A percentile compares a stretch with the other conserved stretches of the same genome.
Conservation (phyloP, 2,797 vertebrate genomes). For the Calcarius lapponicus region DNA sequence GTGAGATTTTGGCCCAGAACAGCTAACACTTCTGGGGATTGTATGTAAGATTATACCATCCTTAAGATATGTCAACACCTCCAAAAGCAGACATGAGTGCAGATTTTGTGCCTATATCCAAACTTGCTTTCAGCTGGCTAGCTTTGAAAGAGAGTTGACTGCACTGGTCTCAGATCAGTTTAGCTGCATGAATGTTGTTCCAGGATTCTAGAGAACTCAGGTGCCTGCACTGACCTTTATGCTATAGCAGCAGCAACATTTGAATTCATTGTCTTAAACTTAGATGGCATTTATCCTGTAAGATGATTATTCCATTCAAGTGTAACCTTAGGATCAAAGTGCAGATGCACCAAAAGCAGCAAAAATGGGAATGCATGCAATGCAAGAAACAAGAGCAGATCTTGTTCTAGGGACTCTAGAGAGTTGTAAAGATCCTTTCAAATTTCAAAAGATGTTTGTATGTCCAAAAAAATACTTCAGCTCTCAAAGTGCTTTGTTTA, state of each 20-base stretch:
- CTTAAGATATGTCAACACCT: background rate
- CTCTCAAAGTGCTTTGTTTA: background rate
- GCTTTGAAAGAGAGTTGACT: background rate
- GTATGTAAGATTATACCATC: background rate
- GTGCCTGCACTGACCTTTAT: background rate
- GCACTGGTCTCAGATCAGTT: background rate
- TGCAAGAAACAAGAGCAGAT: background rate
- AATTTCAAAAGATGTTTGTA: background rate
- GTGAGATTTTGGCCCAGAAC: background rate
- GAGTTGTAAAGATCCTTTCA: background rate
- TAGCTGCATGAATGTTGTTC: background rate
- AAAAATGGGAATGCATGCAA: background rate
- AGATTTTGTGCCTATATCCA: background rate
- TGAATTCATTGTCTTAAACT: background rate
- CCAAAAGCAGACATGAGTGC: background rate
- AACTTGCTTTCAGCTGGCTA: background rate
- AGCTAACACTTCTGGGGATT: background rate
- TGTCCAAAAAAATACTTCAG: background rate
- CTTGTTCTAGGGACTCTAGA: background rate
- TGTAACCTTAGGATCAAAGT: background rate
- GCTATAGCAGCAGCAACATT: background rate
- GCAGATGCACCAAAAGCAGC: background rate
- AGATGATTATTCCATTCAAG: background rate
- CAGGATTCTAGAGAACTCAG: background rate
- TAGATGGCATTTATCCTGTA: background rate